Conservation (phyloP, 2,888 invertebrate species). For the Scaptomyza flava region DNA sequence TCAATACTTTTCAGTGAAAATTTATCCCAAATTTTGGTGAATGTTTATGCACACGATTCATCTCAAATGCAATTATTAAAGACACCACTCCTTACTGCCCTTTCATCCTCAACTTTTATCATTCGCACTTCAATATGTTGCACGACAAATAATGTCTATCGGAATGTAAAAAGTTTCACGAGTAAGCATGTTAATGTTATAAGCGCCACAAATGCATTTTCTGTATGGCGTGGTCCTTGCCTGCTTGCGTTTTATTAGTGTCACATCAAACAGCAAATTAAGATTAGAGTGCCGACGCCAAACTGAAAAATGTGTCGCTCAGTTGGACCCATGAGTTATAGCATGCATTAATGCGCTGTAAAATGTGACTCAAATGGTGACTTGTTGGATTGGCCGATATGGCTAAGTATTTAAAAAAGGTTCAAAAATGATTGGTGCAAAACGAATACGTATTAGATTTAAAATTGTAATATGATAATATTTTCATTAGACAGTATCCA, state of each 20-base stretch:
- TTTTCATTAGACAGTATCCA: neutral
- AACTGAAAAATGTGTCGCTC: slow-evolving; percentile 42
- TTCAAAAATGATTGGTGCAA: neutral
- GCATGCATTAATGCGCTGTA: slow-evolving; percentile 73
- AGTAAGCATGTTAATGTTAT: neutral
- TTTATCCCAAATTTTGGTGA: no score
- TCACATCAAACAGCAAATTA: slow-evolving; percentile 70
- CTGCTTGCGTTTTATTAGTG: slow-evolving; percentile 64
- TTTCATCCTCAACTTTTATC: slow-evolving; percentile 23
- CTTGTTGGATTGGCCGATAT: slow-evolving; percentile 22
- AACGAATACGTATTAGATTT: neutral
- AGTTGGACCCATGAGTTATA: slow-evolving; percentile 75
- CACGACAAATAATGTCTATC: slow-evolving; percentile 70
- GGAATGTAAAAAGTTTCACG: slow-evolving; percentile 27
- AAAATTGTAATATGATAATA: neutral
- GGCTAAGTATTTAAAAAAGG: slow-evolving; percentile 18
- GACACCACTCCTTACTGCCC: neutral
- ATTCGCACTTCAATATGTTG: slow-evolving; percentile 40
- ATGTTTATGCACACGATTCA: no score
- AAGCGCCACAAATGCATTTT: slow-evolving; percentile 3
- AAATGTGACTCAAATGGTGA: slow-evolving; percentile 31
- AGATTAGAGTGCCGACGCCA: slow-evolving; percentile 64
- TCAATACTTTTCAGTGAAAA: no score
- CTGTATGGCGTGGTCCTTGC: slow-evolving; percentile 2
- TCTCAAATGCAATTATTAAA: neutral